Base-by-base conservation (phyloP, 2,888 invertebrate genomes). In the Ichneumoninae sp. region DNA sequence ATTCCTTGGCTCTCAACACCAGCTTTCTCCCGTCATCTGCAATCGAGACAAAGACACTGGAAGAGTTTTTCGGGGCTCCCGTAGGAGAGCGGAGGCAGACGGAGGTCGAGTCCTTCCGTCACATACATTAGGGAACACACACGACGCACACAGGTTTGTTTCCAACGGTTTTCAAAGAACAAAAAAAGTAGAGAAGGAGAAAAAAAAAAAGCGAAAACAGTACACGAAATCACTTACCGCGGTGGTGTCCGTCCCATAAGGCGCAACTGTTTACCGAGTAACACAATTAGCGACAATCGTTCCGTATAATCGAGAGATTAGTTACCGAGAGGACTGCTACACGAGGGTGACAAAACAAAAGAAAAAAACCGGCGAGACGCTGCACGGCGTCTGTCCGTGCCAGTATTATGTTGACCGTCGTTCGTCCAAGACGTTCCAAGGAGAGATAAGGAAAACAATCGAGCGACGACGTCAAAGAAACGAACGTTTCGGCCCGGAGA, bases 351-450 rank as follows among this genome's bases (percentile, higher is more conserved):
- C 3, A 4, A 75, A 26, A 22, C 7, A 44, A 3, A 40, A 75
- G 50, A 40, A 60, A 3, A 60, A 47, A 22, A 60, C 74, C 74
- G 74, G 74, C 74, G 57, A 72, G 74, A 75, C 74, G 74, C 57
- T 50, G 8, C 60, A 30, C 10, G 22, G 57, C 71, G 71, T 50
- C 70, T 16, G 4, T 47, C 40, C 13, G 40, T 69, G 52, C 50
- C 44, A 36, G 8, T 8, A 50, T 57, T 22, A 65, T 62, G 70
- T 66, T 52, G 71, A 13, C 19, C 47, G n/a, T 66, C 54, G 70
- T 40, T 47, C 57, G 52, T 65, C 26, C 54, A 52, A 71, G 71
- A 83, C 80, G 66, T 76, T 68, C 50, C 71, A 80, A 80, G 79
- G 79, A 60, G 83, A 79, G 44, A 62, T 57, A 50, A 16, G 50